Base-by-base conservation (phyloP, 2,797 vertebrate species). In the Takifugu ocellatus region DNA sequence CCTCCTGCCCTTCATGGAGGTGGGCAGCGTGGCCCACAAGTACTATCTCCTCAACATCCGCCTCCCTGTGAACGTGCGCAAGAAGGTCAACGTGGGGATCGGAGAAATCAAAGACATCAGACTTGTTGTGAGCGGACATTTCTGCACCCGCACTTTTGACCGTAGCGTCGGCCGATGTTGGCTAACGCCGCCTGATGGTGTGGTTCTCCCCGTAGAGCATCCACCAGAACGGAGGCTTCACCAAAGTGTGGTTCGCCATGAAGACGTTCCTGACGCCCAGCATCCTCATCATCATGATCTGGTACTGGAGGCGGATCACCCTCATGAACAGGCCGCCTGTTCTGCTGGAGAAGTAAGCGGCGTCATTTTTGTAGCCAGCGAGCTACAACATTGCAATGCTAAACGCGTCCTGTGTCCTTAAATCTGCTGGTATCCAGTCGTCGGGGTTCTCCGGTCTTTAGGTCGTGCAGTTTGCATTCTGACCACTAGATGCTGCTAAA, bases 171-270 rank as follows among this genome's bases (percentile, higher is more conserved):
- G 36, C 17, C 2, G 10, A n/a, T 7, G 16, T 46, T 9, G 4
- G 17, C 17, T n/a, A 9, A 7, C 8, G 8, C 2, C 5, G 5
- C 7, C 6, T 33, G 14, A 48, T n/a, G 4, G 2, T 9, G 0
- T 49, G 48, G 57, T 17, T 51, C 51, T 58, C 11, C 36, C 36
- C 5, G 36, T 39, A 99, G 97, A 82, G 92, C 57, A 99, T 98
- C 77, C 97, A 98, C 72, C 97, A 99, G 66, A 99, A 99, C 0
- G 96, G 97, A 45, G 97, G 97, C 56, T 99, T 99, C 79, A 99
- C 97, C 6, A 93, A 97, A 58, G 96, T 99, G 39, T 99, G 96
- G 96, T 98, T 99, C 74, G 96, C 95, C 72, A 98, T 99, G 97
- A 99, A 99, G 91, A 98, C 96, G 3, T 96, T 99, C 87, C 96